Conservation (phyloP, 2,888 invertebrate species). For the Elmis aenea region DNA sequence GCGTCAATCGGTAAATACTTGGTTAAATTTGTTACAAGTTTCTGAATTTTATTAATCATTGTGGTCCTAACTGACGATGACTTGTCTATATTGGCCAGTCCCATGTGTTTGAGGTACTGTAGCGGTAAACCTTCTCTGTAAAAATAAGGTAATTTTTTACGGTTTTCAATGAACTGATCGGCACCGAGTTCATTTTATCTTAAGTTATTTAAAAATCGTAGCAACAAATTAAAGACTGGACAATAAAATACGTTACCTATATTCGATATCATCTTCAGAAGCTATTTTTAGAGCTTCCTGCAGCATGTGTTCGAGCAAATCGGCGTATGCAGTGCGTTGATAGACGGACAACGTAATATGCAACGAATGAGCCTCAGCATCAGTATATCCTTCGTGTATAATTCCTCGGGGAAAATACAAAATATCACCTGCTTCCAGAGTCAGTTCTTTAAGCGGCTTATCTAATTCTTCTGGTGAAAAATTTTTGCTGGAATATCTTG, state of each 20-base stretch:
- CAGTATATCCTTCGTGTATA: slow-evolving; percentile 80
- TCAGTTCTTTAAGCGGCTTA: slow-evolving; percentile 71
- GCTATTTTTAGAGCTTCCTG: slow-evolving; percentile 72
- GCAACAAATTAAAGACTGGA: background rate
- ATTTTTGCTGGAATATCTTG: slow-evolving; percentile 79
- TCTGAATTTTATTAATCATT: slow-evolving; percentile 52
- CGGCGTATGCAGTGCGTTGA: slow-evolving; percentile 86
- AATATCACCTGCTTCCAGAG: slow-evolving; percentile 80
- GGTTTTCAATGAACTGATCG: too few relatives aligned
- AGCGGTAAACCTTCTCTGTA: slow-evolving; percentile 66
- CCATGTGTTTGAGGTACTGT: slow-evolving; percentile 70
- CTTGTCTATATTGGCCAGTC: slow-evolving; percentile 59
- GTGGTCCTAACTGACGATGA: slow-evolving; percentile 46
- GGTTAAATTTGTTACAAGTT: slow-evolving; percentile 56
- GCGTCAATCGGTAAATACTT: slow-evolving; percentile 64
- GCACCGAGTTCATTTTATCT: too few relatives aligned
- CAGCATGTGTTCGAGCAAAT: slow-evolving; percentile 76
- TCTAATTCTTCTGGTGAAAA: slow-evolving; percentile 70
- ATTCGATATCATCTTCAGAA: slow-evolving; percentile 62
- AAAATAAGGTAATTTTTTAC: background rate
- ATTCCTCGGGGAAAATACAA: slow-evolving; percentile 90
- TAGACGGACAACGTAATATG: slow-evolving; percentile 93
- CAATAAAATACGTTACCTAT: slow-evolving; percentile 45
- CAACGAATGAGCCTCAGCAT: slow-evolving; percentile 77
- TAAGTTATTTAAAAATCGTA: too few relatives aligned